These are phyloP conservation scores for Luperina nickerlii DNA, from an alignment of 2,888 invertebrate genomes.

Conservation along the genomic window DNA sequence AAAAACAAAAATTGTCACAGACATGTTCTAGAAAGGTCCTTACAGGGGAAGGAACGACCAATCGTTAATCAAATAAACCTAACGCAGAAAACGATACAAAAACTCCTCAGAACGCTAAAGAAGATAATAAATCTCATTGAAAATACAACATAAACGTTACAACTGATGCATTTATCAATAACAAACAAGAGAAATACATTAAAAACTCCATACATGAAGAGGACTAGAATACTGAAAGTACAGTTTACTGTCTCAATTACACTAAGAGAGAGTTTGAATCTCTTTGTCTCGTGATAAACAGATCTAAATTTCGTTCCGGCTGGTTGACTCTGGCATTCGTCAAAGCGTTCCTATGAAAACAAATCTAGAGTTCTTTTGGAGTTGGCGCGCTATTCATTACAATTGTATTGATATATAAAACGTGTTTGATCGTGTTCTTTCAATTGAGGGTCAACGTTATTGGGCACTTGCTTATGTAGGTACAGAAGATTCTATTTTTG, in stretches of 20 bases:
- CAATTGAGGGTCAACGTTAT: conserved; percentile 18
- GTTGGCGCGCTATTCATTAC: conserved; percentile 63
- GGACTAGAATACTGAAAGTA: conserved; percentile 47
- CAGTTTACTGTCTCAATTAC: conserved; percentile 67
- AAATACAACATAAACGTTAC: conserved; percentile 55
- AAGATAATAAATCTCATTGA: conserved; percentile 34
- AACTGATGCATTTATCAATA: conserved; percentile 47
- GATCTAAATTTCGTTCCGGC: conserved; percentile 70
- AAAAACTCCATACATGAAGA: conserved; percentile 45
- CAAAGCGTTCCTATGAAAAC: conserved; percentile 76
- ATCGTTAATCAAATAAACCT: neutral
- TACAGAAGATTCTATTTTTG: neutral
- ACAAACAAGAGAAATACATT: conserved; percentile 43
- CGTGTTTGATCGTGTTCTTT: conserved; percentile 69
- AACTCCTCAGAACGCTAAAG: conserved; percentile 17
- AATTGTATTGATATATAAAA: conserved; percentile 56
- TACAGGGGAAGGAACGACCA: neutral
- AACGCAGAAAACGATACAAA: conserved; percentile 18
- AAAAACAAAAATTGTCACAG: neutral
- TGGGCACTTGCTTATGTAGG: neutral
- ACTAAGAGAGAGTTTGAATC: conserved; percentile 67
- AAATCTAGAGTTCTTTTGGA: conserved; percentile 70
- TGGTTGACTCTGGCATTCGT: conserved; percentile 74
- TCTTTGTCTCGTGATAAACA: conserved; percentile 71
- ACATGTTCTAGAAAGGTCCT: neutral